Conservation (phyloP, 2,113 vertebrate species). For the Suncus etruscus region DNA sequence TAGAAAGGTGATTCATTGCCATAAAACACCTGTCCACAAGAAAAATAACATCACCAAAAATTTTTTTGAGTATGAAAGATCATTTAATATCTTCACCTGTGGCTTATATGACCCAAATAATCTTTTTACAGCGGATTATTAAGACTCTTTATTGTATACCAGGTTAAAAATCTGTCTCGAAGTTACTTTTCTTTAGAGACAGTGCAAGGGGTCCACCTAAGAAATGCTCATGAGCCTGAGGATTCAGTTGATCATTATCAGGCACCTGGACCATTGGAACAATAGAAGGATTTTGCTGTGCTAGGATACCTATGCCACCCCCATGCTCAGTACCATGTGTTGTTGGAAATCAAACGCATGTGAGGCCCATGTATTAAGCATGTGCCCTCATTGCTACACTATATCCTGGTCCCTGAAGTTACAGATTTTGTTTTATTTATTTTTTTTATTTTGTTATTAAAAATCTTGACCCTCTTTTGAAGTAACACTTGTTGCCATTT, state of each 20-base stretch:
- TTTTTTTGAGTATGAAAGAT: neutral
- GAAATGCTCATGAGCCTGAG: too few relatives aligned
- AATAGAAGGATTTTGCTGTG: too few relatives aligned
- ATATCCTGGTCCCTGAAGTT: too few relatives aligned
- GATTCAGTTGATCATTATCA: too few relatives aligned
- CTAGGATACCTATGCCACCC: too few relatives aligned
- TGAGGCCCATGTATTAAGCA: too few relatives aligned
- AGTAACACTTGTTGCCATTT: constrained; percentile 35
- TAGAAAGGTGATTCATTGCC: constrained; percentile 20
- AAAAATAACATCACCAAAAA: constrained; percentile 5
- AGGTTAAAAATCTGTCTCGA: neutral
- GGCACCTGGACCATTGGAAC: too few relatives aligned
- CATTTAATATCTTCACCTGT: constrained; percentile 33
- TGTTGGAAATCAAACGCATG: too few relatives aligned
- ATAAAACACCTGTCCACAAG: constrained; percentile 42
- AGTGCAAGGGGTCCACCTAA: too few relatives aligned
- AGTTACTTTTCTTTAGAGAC: neutral
- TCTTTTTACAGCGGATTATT: neutral
- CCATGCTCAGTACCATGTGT: too few relatives aligned
- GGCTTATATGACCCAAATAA: neutral
- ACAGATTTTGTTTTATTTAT: too few relatives aligned
- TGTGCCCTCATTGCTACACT: too few relatives aligned
- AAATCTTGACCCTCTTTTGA: neutral
- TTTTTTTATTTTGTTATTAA: neutral
- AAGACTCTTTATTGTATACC: neutral